phyloP scores from a whole-genome alignment of 2,888 invertebrate genomes.

The Onchidella celtica region DNA sequence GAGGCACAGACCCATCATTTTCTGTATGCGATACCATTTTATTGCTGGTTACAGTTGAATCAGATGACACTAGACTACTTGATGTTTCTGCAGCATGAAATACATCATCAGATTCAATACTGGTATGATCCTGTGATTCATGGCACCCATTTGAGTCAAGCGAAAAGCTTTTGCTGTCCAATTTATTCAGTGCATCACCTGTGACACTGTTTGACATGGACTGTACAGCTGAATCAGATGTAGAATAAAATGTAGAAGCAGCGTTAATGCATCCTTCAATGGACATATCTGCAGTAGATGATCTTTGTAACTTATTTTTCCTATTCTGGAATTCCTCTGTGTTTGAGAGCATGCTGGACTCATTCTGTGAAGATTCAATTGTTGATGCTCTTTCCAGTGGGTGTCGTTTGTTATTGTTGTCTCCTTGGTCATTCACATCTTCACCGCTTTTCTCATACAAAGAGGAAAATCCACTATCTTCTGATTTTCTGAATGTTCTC shows the following conservation, averaged over 20 bases:
- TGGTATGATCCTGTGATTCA: constrained; percentile 26
- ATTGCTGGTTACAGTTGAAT: no score
- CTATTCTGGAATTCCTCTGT: not conserved
- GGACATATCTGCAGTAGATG: not conserved
- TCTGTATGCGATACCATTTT: no score
- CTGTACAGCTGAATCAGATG: not conserved
- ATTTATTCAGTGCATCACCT: not conserved
- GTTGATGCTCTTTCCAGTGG: not conserved
- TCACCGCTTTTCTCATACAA: constrained; percentile 20
- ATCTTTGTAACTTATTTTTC: not conserved
- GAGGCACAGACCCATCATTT: no score
- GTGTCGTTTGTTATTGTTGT: not conserved
- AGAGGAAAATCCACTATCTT: constrained; percentile 43
- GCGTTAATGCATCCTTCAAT: not conserved
- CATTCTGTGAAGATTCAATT: not conserved
- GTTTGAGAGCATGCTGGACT: not conserved
- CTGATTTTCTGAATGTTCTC: constrained; percentile 32
- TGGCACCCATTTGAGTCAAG: constrained; percentile 9
- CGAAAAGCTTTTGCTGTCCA: not conserved
- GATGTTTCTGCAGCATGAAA: constrained; percentile 1
- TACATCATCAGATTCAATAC: constrained; percentile 39
- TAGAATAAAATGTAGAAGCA: not conserved
- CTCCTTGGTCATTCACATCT: not conserved
- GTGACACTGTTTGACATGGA: not conserved
- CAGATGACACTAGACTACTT: no score